Evolutionary conservation across 2,113 vertebrate species (phyloP).

Genomic region (Agapornis roseicollis): DNA sequence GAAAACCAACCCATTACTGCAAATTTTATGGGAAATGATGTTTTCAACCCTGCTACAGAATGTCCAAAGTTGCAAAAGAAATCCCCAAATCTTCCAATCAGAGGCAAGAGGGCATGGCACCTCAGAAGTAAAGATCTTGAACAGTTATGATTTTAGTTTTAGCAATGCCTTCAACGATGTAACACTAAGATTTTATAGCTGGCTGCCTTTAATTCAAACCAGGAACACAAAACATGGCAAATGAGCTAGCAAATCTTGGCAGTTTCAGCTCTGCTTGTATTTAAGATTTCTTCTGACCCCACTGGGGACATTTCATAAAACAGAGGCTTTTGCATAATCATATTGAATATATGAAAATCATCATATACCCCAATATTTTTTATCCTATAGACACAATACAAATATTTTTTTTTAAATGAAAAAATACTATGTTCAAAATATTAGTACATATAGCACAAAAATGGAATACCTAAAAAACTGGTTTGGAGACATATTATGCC

Average conservation of each 20-base stretch:
- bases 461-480: neutral
- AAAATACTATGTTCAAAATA: neutral
- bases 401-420: neutral
- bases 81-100: rapidly evolving
- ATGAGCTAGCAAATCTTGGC: neutral
- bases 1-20: neutral
- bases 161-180: neutral
- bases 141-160: neutral
- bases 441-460: neutral
- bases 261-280: neutral
- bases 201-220: neutral
- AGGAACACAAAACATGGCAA: neutral
- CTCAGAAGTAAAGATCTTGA: neutral
- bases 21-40: neutral
- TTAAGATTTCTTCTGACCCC: neutral
- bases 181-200: neutral
- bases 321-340: neutral
- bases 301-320: neutral
- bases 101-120: neutral
- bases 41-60: neutral
- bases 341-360: neutral
- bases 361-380: neutral
- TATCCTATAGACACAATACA: neutral
- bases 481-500: neutral
- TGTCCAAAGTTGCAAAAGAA: neutral